Evolutionary conservation across 2,888 invertebrate species (phyloP).

Genomic region (Xylota sylvarum): DNA sequence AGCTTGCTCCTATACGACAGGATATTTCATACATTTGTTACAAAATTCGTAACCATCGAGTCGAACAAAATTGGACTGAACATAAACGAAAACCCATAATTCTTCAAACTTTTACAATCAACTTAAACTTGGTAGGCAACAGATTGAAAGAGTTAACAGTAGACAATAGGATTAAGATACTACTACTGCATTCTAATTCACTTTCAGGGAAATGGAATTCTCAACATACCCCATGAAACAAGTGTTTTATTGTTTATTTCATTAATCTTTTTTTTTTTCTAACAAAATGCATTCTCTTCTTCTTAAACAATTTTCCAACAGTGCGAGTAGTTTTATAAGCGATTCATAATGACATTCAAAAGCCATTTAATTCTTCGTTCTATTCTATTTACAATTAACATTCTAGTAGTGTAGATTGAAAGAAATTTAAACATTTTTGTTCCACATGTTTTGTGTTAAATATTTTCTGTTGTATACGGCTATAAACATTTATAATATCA

Average conservation of each 20-base stretch:
- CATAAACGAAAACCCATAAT: too few species aligned
- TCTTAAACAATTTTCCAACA: constrained; percentile 35
- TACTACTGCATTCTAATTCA: too few species aligned
- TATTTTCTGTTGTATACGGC: constrained; percentile 23
- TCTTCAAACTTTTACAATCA: too few species aligned
- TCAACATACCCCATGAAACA: neutral
- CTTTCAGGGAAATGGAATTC: too few species aligned
- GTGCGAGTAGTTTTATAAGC: constrained; percentile 26
- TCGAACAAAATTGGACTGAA: too few species aligned
- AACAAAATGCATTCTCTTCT: constrained; percentile 3
- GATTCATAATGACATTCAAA: constrained; percentile 29
- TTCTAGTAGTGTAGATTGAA: constrained; percentile 39
- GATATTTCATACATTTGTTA: too few species aligned
- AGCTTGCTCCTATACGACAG: too few species aligned
- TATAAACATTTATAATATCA: constrained; percentile 51
- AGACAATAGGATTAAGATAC: too few species aligned
- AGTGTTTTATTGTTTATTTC: neutral
- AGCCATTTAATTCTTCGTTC: constrained; percentile 10
- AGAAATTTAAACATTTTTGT: constrained; percentile 21
- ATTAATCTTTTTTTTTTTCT: neutral
- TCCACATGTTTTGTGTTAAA: constrained; percentile 31
- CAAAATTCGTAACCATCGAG: too few species aligned
- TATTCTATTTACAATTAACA: constrained; percentile 57
- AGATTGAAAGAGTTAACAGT: too few species aligned
- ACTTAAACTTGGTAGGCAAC: too few species aligned